Percentiles rank a stretch among this genome's conserved stretches.
Conservation (phyloP, 2,113 vertebrate genomes). For the Upupa epops region DNA sequence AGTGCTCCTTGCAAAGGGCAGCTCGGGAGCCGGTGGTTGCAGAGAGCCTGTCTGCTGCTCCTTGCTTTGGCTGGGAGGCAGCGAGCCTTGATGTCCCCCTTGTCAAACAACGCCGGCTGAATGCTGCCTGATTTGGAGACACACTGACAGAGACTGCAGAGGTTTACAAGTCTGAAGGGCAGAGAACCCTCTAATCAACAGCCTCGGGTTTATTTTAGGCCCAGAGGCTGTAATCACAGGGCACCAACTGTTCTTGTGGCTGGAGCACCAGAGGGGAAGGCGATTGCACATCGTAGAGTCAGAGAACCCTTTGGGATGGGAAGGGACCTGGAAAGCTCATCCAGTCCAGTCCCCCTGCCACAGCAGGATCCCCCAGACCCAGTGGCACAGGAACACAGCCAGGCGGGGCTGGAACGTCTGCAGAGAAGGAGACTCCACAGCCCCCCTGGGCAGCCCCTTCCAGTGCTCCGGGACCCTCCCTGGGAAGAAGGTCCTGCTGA, state of each 20-base stretch:
- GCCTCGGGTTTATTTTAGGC: slow-evolving; percentile 17
- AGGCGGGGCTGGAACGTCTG: no score
- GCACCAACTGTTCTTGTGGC: not conserved
- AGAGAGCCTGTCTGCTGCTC: not conserved
- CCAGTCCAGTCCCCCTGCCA: no score
- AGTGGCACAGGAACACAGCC: no score
- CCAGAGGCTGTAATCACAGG: not conserved
- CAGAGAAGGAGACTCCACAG: no score
- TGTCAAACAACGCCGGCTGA: not conserved
- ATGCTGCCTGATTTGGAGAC: not conserved
- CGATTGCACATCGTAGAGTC: not conserved
- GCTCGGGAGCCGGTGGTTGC: not conserved
- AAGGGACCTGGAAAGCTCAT: no score
- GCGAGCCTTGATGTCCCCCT: not conserved
- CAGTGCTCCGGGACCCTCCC: no score
- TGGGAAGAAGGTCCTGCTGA: no score
- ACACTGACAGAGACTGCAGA: not conserved
- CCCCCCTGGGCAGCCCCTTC: no score
- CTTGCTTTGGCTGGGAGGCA: not conserved
- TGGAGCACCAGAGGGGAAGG: not conserved
- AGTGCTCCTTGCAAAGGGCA: not conserved
- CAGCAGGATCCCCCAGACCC: no score
- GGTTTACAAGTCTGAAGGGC: not conserved
- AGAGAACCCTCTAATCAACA: not conserved
- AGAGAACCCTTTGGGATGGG: no score